Evolutionary conservation across 2,113 vertebrate species (phyloP).

Genomic region (Pan paniscus): DNA sequence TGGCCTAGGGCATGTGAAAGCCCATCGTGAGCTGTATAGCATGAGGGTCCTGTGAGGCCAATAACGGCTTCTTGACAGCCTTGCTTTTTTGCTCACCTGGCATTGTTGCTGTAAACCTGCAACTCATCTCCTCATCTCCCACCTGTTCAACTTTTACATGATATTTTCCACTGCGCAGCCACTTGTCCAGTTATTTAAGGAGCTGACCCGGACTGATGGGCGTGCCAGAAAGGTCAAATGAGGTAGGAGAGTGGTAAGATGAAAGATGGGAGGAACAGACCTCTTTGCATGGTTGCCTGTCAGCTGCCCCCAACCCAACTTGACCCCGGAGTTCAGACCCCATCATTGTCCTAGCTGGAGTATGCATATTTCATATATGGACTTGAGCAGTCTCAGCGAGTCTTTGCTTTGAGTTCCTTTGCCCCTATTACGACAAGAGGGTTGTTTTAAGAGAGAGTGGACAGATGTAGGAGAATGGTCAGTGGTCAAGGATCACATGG

Average conservation of each 20-base stretch:
- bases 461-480: neutral
- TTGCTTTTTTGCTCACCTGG: neutral
- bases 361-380: rapidly evolving
- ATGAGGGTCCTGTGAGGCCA: rapidly evolving
- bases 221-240: neutral
- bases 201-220: neutral
- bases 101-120: rapidly evolving
- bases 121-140: neutral
- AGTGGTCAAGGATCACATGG: neutral
- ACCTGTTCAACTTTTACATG: neutral
- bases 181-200: constrained; percentile 44
- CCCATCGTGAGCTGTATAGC: rapidly evolving
- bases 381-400: too few relatives aligned
- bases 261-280: neutral
- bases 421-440: neutral
- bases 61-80: rapidly evolving
- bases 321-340: neutral
- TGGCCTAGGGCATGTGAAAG: rapidly evolving
- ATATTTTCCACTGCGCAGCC: neutral
- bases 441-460: neutral
- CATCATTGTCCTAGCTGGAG: rapidly evolving
- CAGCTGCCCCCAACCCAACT: neutral
- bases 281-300: neutral
- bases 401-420: neutral
- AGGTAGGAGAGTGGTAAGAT: neutral